Percentiles rank a stretch among this genome's conserved stretches.
phyloP scores from a whole-genome alignment of 2,113 vertebrate genomes.

The Amblyopsis rosae region DNA sequence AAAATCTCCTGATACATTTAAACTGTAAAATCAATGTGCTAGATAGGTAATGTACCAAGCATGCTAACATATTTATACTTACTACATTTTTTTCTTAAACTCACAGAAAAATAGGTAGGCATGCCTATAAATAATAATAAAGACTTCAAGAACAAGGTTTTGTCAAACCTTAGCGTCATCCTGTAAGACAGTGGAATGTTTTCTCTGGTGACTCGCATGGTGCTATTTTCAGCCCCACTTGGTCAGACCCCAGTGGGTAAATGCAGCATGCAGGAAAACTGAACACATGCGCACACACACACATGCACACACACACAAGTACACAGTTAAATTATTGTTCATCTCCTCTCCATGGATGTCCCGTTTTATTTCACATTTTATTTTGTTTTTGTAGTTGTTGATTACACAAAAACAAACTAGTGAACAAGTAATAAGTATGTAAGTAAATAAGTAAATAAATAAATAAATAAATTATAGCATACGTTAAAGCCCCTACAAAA shows the following conservation, averaged over 20 bases:
- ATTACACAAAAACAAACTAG: too few relatives aligned
- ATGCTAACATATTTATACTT: too few relatives aligned
- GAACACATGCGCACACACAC: conserved; percentile 1
- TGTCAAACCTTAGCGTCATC: conserved; percentile 13
- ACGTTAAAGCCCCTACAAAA: too few relatives aligned
- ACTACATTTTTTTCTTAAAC: too few relatives aligned
- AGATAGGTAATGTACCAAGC: background rate
- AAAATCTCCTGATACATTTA: background rate
- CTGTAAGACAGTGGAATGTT: conserved; percentile 10
- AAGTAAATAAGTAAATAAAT: too few relatives aligned
- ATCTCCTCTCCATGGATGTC: too few relatives aligned
- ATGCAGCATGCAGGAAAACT: conserved; percentile 17
- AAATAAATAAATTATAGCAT: too few relatives aligned
- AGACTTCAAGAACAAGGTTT: conserved; percentile 8
- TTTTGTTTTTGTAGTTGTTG: too few relatives aligned
- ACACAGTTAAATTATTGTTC: background rate
- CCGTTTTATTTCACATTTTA: too few relatives aligned
- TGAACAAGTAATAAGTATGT: too few relatives aligned
- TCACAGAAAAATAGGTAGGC: too few relatives aligned
- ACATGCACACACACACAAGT: conserved; percentile 16
- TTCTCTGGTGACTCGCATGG: conserved; percentile 25
- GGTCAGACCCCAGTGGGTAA: conserved; percentile 34
- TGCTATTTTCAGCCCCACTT: conserved; percentile 62
- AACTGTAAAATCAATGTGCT: background rate
- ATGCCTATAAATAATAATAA: background rate